Base-by-base conservation (phyloP, 2,113 vertebrate species). In the Chunga burmeisteri region DNA sequence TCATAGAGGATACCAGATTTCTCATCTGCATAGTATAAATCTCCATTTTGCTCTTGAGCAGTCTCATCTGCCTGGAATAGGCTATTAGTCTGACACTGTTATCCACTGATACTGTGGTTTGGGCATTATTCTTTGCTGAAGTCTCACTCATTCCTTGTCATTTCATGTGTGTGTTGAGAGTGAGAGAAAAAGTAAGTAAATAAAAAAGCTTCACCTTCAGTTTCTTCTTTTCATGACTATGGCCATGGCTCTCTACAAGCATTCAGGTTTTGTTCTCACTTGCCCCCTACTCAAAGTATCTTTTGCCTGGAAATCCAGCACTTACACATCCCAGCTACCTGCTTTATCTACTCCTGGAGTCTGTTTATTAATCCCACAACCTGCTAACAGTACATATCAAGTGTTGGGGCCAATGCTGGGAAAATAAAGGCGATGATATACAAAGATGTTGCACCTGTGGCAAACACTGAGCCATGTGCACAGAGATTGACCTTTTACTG, bases 381-480 rank as follows among this genome's bases (percentile, higher is more conserved):
- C 47, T 70, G 29, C n/a, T 40, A 93, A 81, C n/a, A 56, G 62
- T 25, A 14, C 0, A 0, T 85, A 73, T 72, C 40, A 12, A 67
- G 40, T 59, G 29, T 34, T 59, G 49, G 36, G 72, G 68, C 73
- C 68, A 77, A 93, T 81, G 56, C 29, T 59, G 65, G 73, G 78
- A 81, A 93, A 89, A 75, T 47, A 72, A 84, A 89, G 34, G 15
- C 7, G 2, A n/a, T 32, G 27, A 80, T 68, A 86, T 3, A 66
- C 34, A 80, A 91, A 85, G 87, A 61, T 49, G 14, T 88, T 87
- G 70, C 93, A 93, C 93, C 93, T 96, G 90, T 82, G 78, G 74
- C 78, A 68, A 70, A 66, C 58, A 17, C 16, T 2, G 6, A 80
- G 58, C 65, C 71, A 52, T 75, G n/a, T 63, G 73, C 78, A 65